A percentile compares a stretch with the other conserved stretches of the same genome.
Conservation (phyloP, 2,888 invertebrate species). For the Idaea dimidiata region DNA sequence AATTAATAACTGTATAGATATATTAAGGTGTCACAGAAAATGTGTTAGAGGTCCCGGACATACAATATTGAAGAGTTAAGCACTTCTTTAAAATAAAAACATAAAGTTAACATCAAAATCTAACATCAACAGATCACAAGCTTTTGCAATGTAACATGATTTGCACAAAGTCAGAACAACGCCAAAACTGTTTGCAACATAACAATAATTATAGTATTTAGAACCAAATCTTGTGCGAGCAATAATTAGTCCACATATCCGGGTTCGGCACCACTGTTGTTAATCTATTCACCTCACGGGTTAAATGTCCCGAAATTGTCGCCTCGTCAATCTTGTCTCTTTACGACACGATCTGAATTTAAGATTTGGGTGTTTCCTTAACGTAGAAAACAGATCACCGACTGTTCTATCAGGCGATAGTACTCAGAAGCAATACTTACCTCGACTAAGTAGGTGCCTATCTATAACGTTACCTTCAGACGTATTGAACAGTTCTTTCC, state of each 20-base stretch:
- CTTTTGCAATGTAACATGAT: not conserved
- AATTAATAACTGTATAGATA: too few species aligned
- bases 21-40: too few species aligned
- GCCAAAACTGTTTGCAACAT: not conserved
- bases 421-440: not conserved
- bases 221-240: not conserved
- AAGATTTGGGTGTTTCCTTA: slow-evolving; percentile 24
- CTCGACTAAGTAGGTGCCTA: too few species aligned
- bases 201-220: not conserved
- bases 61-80: too few species aligned
- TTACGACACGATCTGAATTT: slow-evolving; percentile 26
- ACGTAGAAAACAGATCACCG: not conserved
- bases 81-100: too few species aligned
- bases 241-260: slow-evolving; percentile 34
- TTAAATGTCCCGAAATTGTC: slow-evolving; percentile 61
- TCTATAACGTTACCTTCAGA: too few species aligned
- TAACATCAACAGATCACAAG: not conserved
- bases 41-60: too few species aligned
- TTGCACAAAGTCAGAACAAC: not conserved
- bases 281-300: slow-evolving; percentile 57
- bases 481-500: too few species aligned
- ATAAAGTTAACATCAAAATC: too few species aligned
- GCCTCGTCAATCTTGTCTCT: slow-evolving; percentile 59
- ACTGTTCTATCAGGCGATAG: slow-evolving; percentile 8
- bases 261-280: slow-evolving; percentile 52